Conservation (phyloP, 2,888 invertebrate species). For the Volucella inflata region DNA sequence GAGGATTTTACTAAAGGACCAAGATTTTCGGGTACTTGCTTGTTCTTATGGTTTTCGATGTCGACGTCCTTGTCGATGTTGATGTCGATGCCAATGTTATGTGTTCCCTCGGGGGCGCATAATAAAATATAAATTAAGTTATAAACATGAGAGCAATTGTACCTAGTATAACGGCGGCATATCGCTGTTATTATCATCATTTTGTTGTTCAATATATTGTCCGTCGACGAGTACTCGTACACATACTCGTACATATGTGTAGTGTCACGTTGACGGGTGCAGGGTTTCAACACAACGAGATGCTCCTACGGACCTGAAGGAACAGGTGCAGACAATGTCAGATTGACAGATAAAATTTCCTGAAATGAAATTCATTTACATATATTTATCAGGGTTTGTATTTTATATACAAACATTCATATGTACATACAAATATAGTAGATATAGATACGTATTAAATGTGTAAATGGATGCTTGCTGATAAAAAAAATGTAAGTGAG, state of each 20-base stretch:
- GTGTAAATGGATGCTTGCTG: too few relatives aligned
- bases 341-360: slow-evolving; percentile 48
- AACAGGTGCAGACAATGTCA: slow-evolving; percentile 54
- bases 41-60: slow-evolving; percentile 21
- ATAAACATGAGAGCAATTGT: slow-evolving; percentile 61
- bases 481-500: neutral
- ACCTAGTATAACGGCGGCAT: slow-evolving; percentile 45
- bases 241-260: too few relatives aligned
- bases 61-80: neutral
- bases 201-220: slow-evolving; percentile 73
- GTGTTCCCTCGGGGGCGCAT: slow-evolving; percentile 53
- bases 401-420: too few relatives aligned
- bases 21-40: slow-evolving; percentile 6
- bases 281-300: neutral
- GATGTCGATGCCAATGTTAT: too few relatives aligned
- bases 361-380: slow-evolving; percentile 62
- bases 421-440: too few relatives aligned
- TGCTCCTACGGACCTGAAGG: neutral
- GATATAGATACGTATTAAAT: too few relatives aligned
- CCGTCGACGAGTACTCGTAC: slow-evolving; percentile 11
- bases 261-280: neutral
- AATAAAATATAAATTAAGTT: slow-evolving; percentile 75
- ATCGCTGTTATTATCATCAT: slow-evolving; percentile 70
- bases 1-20: slow-evolving; percentile 42
- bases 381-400: neutral